Percentiles rank a stretch among this genome's conserved stretches.
phyloP scores from a whole-genome alignment of 35 echinoderm and acorn worm species.

The Patiria miniata region DNA sequence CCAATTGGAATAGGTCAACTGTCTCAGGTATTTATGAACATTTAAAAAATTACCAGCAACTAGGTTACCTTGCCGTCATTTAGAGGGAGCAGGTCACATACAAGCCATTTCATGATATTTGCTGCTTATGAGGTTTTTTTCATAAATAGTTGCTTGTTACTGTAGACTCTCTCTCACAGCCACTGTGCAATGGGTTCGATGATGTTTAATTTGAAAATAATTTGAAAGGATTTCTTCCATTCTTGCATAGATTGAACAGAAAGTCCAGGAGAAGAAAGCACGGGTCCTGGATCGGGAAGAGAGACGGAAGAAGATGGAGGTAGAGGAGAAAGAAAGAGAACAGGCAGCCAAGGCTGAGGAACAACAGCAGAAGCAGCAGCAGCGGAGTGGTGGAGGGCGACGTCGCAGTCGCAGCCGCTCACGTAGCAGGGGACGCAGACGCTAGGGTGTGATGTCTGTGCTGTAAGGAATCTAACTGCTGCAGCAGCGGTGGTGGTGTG shows the following conservation, averaged over 20 bases:
- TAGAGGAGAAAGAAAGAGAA: conserved; percentile 27
- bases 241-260: background rate
- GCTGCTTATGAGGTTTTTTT: no score
- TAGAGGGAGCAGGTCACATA: no score
- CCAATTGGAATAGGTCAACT: no score
- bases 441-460: background rate
- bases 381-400: background rate
- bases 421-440: conserved; percentile 1
- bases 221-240: background rate
- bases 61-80: no score
- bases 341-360: background rate
- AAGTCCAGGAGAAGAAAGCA: conserved; percentile 26
- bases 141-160: no score
- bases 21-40: no score
- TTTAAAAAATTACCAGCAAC: no score
- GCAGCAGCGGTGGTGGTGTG: background rate
- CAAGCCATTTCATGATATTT: no score
- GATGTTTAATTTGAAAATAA: no score
- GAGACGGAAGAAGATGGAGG: conserved; percentile 17
- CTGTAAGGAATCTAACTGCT: background rate
- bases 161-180: no score
- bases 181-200: no score
- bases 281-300: conserved; percentile 28
- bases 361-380: background rate
- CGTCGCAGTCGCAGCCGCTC: conserved; percentile 16